Evolutionary conservation across 2,888 invertebrate species (phyloP), one percentile per base, ranked within the genome.

Genomic region (Aphidoletes aphidimyza): DNA sequence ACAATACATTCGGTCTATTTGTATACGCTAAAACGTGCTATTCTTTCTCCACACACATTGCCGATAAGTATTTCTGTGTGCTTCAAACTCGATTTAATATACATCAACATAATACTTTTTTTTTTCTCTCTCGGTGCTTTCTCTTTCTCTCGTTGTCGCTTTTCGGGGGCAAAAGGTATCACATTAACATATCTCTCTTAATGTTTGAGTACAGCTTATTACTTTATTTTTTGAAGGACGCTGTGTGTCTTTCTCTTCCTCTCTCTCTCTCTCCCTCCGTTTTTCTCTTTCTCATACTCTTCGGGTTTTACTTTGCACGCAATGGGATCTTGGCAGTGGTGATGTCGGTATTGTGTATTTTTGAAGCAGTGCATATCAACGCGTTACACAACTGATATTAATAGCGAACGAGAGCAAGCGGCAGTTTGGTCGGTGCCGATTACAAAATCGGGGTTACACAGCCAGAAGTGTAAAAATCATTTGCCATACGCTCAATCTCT

Each of bases 1-100:
- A 69, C 69, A 69, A 69, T 69, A 69, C 69, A 69, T 69, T 11
- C 69, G 69, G n/a, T 69, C 69, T 69, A 69, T 69, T 69, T 69
- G 34, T 69, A 69, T 69, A 69, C 1, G 30, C 26, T 30, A 30
- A 69, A 69, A 69, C 69, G 69, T 69, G 69, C 34, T 30, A 69
- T 69, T 69, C 30, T 19, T 34, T 54, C 54, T 26, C 54, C 22
- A 22, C 3, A 11, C 54, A 54, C 54, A 69, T 26, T 22, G 22
- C 14, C 30, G 17, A 5, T 2, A 22, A 54, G 34, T 30, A 42
- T 9, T 9, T 6, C 42, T 6, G 30, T 9, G 22, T 26, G 69
- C 30, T 54, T 54, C 54, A 54, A 14, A 54, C n/a, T 69, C 69
- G n/a, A 69, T 69, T 30, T 69, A 30, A 69, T 69, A 69, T 69